Conservation (phyloP, 2,113 vertebrate genomes). For the Agapornis roseicollis region DNA sequence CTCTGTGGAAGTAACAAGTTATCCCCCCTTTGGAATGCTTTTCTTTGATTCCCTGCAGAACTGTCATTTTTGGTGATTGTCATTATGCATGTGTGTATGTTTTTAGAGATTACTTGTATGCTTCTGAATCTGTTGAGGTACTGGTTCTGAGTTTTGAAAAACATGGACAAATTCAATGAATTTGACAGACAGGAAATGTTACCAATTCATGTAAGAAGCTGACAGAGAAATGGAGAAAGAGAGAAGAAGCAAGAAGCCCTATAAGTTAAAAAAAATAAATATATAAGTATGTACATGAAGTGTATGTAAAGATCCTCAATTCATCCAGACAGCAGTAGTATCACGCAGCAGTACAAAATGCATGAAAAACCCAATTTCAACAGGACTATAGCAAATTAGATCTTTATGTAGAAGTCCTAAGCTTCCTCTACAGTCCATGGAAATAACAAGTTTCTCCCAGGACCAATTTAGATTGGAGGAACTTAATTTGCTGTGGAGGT, state of each 20-base stretch:
- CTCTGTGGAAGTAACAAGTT: background rate
- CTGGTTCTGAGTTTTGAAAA: background rate
- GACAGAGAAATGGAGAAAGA: background rate
- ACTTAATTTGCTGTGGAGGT: background rate
- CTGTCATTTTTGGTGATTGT: background rate
- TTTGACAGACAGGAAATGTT: background rate
- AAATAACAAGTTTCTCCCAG: background rate
- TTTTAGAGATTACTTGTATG: background rate
- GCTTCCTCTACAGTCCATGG: background rate
- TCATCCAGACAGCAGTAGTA: background rate
- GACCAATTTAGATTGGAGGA: background rate
- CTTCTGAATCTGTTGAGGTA: background rate
- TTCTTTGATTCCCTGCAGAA: background rate
- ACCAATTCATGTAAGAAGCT: background rate
- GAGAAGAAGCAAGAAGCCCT: background rate
- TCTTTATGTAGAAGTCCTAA: background rate
- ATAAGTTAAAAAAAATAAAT: background rate
- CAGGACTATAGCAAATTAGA: background rate
- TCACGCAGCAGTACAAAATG: background rate
- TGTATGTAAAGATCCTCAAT: background rate
- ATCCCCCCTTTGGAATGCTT: background rate
- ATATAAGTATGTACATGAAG: background rate
- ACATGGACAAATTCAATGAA: background rate
- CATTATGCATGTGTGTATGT: background rate
- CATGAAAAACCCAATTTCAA: background rate